Conservation (phyloP, 1,140 invertebrate genomes). For the Condylostylus longicornis region DNA sequence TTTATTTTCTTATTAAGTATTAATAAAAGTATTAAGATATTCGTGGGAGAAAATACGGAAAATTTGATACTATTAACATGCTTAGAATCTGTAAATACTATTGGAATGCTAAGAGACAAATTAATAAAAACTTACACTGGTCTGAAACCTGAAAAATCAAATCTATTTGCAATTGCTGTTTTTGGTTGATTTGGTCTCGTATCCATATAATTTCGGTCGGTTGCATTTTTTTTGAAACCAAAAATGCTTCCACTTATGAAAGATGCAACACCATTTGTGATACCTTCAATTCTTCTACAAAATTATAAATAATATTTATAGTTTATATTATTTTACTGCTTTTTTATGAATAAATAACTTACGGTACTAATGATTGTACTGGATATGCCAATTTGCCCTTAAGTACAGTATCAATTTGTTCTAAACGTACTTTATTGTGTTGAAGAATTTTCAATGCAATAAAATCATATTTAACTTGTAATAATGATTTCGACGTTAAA, state of each 20-base stretch:
- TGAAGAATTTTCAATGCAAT: constrained; percentile 58
- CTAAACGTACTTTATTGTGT: constrained; percentile 47
- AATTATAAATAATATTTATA: background rate
- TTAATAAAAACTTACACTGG: constrained; percentile 2
- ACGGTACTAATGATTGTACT: constrained; percentile 60
- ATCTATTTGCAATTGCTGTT: background rate
- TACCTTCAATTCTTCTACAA: constrained; percentile 1
- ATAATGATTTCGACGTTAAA: constrained; percentile 50
- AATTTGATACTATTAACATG: too few relatives aligned
- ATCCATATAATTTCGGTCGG: too few relatives aligned
- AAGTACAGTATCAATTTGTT: constrained; percentile 51
- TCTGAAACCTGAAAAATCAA: constrained; percentile 1
- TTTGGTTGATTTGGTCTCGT: background rate
- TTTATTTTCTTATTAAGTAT: too few relatives aligned
- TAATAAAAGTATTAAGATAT: too few relatives aligned
- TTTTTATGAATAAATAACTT: constrained; percentile 35
- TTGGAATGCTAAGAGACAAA: too few relatives aligned
- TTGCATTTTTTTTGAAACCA: background rate
- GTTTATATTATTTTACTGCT: background rate
- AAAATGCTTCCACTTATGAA: background rate
- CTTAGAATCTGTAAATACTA: too few relatives aligned
- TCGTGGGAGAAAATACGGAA: too few relatives aligned
- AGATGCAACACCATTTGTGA: constrained; percentile 1
- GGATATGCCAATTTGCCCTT: constrained; percentile 67
- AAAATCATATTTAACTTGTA: constrained; percentile 71